Percentiles rank a stretch among this genome's conserved stretches.
Conservation (phyloP, 2,888 invertebrate genomes). For the Ligdia adustata region DNA sequence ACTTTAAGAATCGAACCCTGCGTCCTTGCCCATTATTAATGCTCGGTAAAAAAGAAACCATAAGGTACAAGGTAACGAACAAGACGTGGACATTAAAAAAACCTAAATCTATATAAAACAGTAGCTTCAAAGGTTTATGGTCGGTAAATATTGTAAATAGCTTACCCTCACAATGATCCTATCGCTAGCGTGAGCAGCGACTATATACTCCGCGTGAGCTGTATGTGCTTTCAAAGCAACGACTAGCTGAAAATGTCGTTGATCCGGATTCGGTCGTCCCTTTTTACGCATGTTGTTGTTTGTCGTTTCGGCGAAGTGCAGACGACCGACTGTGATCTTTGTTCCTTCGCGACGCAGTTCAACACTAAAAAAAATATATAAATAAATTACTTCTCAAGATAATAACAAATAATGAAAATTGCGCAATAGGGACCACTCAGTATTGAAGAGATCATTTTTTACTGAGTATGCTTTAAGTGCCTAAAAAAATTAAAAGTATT, state of each 20-base stretch:
- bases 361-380: slow-evolving; percentile 79
- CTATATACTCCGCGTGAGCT: slow-evolving; percentile 90
- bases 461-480: too few relatives aligned
- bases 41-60: too few relatives aligned
- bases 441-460: too few relatives aligned
- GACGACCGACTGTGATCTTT: slow-evolving; percentile 96
- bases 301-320: slow-evolving; percentile 99
- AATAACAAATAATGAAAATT: slow-evolving; percentile 1
- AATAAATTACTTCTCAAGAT: not conserved
- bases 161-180: slow-evolving; percentile 97
- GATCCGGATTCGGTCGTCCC: slow-evolving; percentile 99
- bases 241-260: slow-evolving; percentile 97
- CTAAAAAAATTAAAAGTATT: too few relatives aligned
- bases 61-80: too few relatives aligned
- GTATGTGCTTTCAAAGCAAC: slow-evolving; percentile 96
- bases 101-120: too few relatives aligned
- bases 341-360: slow-evolving; percentile 94
- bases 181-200: slow-evolving; percentile 96
- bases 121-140: too few relatives aligned
- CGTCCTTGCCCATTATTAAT: too few relatives aligned
- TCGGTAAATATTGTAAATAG: too few relatives aligned
- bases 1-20: too few relatives aligned
- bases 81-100: too few relatives aligned
- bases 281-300: slow-evolving; percentile 99
- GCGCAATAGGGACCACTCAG: too few relatives aligned